These are phyloP conservation scores for Spinibarbus caldwelli DNA, from an alignment of 2,797 vertebrate species.

Conservation along the genomic window DNA sequence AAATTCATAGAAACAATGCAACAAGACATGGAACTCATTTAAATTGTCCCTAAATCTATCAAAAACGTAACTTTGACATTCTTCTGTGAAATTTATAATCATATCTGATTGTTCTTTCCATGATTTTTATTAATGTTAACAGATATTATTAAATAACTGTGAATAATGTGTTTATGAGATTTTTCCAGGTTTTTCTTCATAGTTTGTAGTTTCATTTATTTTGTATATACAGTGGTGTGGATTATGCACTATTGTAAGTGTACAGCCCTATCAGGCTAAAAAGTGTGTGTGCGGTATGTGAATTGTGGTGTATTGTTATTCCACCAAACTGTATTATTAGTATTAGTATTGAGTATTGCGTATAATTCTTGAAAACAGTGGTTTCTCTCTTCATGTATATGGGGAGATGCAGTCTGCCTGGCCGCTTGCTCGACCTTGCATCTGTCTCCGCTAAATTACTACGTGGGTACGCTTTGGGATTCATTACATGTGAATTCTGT, in stretches of 20 bases:
- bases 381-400: constrained; percentile 6
- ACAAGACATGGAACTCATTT: not conserved
- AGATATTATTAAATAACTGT: not conserved
- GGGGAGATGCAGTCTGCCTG: constrained; percentile 41
- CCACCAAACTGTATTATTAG: not conserved
- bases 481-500: constrained; percentile 56
- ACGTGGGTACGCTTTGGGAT: constrained; percentile 47
- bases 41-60: not conserved
- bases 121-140: not conserved
- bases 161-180: not conserved
- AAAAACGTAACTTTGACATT: not conserved
- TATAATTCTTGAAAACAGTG: not conserved
- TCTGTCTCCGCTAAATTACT: constrained; percentile 57
- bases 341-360: not conserved
- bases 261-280: not conserved
- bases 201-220: not conserved
- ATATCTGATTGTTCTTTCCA: not conserved
- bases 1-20: no score
- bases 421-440: constrained; percentile 26
- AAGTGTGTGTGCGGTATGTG: not conserved
- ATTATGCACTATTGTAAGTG: not conserved
- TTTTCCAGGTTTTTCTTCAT: not conserved
- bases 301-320: not conserved
- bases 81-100: not conserved
- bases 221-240: not conserved